Evolutionary conservation across 2,888 invertebrate species (phyloP), one percentile per base, ranked within the genome.

Genomic region (Selenia dentaria): DNA sequence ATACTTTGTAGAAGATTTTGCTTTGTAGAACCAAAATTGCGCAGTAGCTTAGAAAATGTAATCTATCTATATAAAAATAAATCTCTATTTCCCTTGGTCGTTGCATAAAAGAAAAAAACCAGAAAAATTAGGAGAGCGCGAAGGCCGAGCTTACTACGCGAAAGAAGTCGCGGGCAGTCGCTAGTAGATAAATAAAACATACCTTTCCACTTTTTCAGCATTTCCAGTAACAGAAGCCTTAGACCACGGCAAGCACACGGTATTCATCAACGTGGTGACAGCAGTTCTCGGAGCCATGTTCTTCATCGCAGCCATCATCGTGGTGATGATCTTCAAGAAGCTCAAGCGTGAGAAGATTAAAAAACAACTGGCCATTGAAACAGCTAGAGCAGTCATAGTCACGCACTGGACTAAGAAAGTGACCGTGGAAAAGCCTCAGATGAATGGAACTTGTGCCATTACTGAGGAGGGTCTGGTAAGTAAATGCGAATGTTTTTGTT

Each of bases 321-420:
- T 95, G n/a, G 88, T 94, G 26, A 93, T 93, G 78, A 92, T 95
- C 25, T 92, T 94, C 70, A 93, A 94, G 58, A 94, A 94, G 65
- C 75, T 95, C 38, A 95, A 95, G 66, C 92, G 94, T 24, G 96
- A 96, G 69, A 96, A 96, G 78, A 92, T 95, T 64, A 95, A 96
- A 74, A 96, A 96, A 64, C 91, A 96, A 51, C 83, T 96, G 49
- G 95, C 95, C 0, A 94, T 96, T 54, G 96, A 96, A 76, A 95
- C 95, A 0, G 95, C 95, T 0, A 85, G 95, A 36, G 94, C 94
- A 0, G 95, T 94, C n/a, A 96, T 96, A 0, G 94, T 95, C 2
- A 96, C 96, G 18, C 96, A 96, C 61, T 96, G 96, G 96, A 97
- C 96, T 0, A 97, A 97, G 80, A 97, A 96, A 75, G 96, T 97